These are phyloP conservation scores for Cotesia glomerata DNA, from an alignment of 1,140 invertebrate species.

Conservation along the genomic window DNA sequence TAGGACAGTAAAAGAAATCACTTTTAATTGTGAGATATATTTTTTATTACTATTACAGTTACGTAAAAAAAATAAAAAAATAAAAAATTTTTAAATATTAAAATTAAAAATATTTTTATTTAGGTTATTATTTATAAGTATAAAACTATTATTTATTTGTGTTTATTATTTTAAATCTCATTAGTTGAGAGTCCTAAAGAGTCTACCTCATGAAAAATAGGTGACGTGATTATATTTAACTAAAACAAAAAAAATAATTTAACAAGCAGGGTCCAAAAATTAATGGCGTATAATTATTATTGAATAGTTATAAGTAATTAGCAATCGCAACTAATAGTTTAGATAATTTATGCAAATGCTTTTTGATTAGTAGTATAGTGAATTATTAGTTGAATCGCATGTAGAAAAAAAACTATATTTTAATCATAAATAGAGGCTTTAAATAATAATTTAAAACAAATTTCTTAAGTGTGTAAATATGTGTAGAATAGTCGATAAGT, in stretches of 20 bases:
- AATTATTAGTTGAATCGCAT: too few species aligned
- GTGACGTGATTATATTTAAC: too few species aligned
- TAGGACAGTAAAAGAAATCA: too few species aligned
- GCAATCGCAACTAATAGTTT: conserved; percentile 1
- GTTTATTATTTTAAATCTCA: not conserved
- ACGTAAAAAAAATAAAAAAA: not conserved
- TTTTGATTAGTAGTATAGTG: not conserved
- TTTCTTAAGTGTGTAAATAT: too few species aligned
- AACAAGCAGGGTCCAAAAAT: conserved; percentile 6
- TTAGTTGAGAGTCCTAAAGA: conserved; percentile 1
- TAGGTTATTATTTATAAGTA: not conserved
- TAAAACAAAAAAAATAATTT: not conserved
- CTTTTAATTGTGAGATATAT: not conserved
- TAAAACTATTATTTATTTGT: not conserved
- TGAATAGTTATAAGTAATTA: not conserved
- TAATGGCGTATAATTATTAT: not conserved
- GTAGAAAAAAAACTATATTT: not conserved
- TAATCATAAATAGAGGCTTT: conserved; percentile 14
- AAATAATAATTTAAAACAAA: not conserved
- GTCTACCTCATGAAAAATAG: conserved; percentile 24
- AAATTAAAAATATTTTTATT: not conserved
- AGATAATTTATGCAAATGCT: not conserved
- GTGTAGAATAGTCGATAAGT: too few species aligned
- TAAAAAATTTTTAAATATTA: not conserved
- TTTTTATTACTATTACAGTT: not conserved